Evolutionary conservation across 2,113 vertebrate species (phyloP).

Genomic region (Sapajus apella): DNA sequence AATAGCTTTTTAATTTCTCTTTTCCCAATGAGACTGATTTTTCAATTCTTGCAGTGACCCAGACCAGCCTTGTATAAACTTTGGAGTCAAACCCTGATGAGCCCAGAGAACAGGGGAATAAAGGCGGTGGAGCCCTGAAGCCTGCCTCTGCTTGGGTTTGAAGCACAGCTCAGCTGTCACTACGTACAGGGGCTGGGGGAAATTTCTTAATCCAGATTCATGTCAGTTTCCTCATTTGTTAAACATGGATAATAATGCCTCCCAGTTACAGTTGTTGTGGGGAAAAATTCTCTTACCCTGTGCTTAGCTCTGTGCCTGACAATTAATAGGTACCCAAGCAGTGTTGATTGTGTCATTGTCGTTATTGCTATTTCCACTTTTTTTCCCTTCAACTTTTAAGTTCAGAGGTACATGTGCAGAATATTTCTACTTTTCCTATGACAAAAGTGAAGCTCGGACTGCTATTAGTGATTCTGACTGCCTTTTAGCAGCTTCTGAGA

Average conservation of each 20-base stretch:
- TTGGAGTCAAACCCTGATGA: not conserved
- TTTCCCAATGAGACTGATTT: not conserved
- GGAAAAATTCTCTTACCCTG: not conserved
- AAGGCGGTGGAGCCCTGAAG: not conserved
- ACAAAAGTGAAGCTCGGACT: not conserved
- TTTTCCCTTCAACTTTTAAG: no score
- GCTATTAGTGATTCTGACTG: not conserved
- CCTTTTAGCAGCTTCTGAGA: not conserved
- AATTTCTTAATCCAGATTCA: not conserved
- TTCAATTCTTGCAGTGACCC: not conserved
- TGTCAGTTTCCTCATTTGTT: not conserved
- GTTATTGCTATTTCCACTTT: not conserved
- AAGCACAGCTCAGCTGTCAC: not conserved
- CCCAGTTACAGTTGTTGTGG: not conserved
- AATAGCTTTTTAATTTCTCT: constrained; percentile 50
- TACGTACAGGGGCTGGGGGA: not conserved
- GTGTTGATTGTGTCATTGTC: not conserved
- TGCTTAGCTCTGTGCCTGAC: not conserved
- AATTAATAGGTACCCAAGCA: not conserved
- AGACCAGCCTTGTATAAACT: not conserved
- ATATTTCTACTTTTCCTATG: not conserved
- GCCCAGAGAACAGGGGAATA: not conserved
- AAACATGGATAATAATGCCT: not conserved
- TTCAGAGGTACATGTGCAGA: no score
- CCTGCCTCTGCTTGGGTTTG: not conserved